Evolutionary conservation across 2,113 vertebrate genomes (phyloP), one percentile per base, ranked within the genome.

Genomic region (Equus quagga): DNA sequence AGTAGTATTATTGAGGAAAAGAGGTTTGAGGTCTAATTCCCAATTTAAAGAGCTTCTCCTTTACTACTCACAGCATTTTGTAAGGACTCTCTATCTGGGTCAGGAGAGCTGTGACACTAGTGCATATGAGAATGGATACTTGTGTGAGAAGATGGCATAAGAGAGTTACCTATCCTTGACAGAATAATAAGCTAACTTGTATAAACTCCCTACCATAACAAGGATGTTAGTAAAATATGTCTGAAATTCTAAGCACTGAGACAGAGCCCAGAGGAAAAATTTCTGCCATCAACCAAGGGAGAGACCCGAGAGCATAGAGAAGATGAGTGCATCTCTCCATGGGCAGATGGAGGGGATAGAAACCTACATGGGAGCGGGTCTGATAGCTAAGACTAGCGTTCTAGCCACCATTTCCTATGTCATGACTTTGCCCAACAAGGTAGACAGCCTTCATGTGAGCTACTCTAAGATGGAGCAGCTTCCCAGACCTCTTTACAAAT

Each of bases 311-410:
- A 49, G 8, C 58, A 54, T 0, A 60, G 28, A 67, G 51, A 44
- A 72, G 6, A 51, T 49, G 8, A 64, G 3, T 49, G 1, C 3
- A 14, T 28, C 2, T 72, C 26, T 84, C 14, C 33, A 31, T 17
- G 5, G 19, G 3, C 15, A 88, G 31, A 56, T 58, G 18, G 23
- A 64, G 5, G 56, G 49, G 8, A 41, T 15, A 95, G 19, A 69
- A 49, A 24, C 4, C 17, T 46, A 9, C 0, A 5, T 10, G 7
- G 14, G 6, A 72, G 14, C 19, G 1, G 28, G 26, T 15, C 28
- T 28, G 15, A 26, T 7, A 73, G 26, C 28, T 73, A 12, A 78
- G 44, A 67, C 8, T 54, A 33, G 6, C 6, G 51, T 67, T 51
- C 24, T 56, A 84, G 17, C 6, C 2, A 89, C 15, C 8, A 54